Evolutionary conservation across 2,888 invertebrate genomes (phyloP), one percentile per base, ranked within the genome.

Genomic region (Lingula anatina): DNA sequence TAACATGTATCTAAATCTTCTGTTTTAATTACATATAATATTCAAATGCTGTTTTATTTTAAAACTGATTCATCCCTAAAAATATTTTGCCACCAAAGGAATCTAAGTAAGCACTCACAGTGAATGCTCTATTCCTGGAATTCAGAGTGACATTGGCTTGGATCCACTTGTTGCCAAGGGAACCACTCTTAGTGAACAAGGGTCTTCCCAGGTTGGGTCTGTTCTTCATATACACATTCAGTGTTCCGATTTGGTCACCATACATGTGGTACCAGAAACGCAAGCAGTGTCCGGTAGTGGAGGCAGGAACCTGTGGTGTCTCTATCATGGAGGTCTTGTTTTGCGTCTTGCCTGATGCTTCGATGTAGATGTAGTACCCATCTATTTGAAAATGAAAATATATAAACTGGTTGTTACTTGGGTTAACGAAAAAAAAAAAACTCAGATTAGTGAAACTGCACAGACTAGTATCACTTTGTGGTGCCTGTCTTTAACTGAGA

Each of bases 281-380:
- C 7, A 61, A 35, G 39, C 61, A 61, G 26, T 50, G 44, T 3
- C 28, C 46, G 15, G 38, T 28, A 3, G 38, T 43, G 5, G 21
- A 25, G 5, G 37, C 37, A 2, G 57, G 53, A 23, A 62, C 53
- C n/a, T 38, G 38, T 18, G 56, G 55, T 27, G 57, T 59, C 12
- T 49, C 27, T 2, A 64, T 44, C 54, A 80, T 68, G 0, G 83
- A 83, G 40, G 73, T 70, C 60, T 83, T 81, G 1, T 82, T 83
- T 1, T 81, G 80, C 53, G 80, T 62, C 38, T 82, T 70, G 1
- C 81, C 81, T 57, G 80, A 82, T 7, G 80, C 74, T 42, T 63
- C 61, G 23, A 56, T 54, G 49, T 61, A 64, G 24, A 64, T 51
- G 51, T 64, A 64, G 48, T 47, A 62, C 7, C 62, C 65, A 47